A percentile compares a stretch with the other conserved stretches of the same genome.
Conservation (phyloP, 1,140 invertebrate genomes). For the Drosophila varians region DNA sequence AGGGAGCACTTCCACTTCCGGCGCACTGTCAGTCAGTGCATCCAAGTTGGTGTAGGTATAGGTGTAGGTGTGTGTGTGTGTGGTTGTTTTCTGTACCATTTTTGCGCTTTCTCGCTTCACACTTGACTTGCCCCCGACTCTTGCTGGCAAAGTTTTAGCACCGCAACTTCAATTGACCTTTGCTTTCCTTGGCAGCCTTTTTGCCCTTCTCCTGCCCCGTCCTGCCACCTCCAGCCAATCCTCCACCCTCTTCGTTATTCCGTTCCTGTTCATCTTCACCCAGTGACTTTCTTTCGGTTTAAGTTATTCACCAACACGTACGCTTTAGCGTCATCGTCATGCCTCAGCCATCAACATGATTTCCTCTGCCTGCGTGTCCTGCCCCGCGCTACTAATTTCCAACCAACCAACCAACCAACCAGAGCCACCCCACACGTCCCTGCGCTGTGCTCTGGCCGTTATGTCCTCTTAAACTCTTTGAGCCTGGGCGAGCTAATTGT, state of each 20-base stretch:
- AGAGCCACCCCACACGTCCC: background rate
- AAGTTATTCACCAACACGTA: conserved; percentile 77
- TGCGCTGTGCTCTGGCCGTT: conserved; percentile 24
- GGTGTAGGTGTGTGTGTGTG: too few relatives aligned
- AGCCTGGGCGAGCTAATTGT: conserved; percentile 67
- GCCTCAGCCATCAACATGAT: conserved; percentile 36
- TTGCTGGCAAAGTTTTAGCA: conserved; percentile 42
- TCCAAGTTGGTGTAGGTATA: conserved; percentile 13
- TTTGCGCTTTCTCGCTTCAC: conserved; percentile 77
- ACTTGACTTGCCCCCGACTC: conserved; percentile 72
- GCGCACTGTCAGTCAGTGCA: conserved; percentile 43
- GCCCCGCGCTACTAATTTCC: background rate
- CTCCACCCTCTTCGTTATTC: background rate
- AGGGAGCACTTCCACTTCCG: conserved; percentile 49
- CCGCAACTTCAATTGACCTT: conserved; percentile 81
- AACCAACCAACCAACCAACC: background rate
- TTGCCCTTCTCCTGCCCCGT: background rate
- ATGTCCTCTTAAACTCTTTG: conserved; percentile 62
- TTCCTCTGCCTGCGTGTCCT: background rate
- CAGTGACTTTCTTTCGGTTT: conserved; percentile 51
- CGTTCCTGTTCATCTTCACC: conserved; percentile 33
- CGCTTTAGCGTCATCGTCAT: conserved; percentile 59
- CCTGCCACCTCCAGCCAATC: too few relatives aligned
- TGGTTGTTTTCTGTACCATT: conserved; percentile 37
- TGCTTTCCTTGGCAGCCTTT: conserved; percentile 37